Evolutionary conservation across 2,888 invertebrate genomes (phyloP), one percentile per base, ranked within the genome.

Genomic region (Ophion slaviceki): DNA sequence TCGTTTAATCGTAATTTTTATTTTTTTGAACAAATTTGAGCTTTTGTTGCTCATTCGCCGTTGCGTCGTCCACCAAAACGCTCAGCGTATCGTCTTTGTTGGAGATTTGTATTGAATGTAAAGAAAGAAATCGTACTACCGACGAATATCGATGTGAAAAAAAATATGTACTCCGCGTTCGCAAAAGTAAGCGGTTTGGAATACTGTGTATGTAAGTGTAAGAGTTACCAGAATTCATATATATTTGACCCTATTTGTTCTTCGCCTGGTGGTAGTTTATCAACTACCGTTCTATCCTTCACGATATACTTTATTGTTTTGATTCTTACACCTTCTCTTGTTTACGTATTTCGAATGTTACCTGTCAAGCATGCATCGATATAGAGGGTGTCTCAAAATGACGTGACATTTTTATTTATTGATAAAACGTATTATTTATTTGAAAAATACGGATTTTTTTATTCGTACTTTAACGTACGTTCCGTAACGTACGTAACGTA

Each of bases 221-320:
- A 88, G 88, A 90, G 90, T 90, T 90, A 90, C 90, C 90, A 90
- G 86, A 86, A 88, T 32, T 32, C 85, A 87, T 88, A 88, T 88
- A 77, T 88, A 81, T 78, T 72, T 85, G 85, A 81, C 70, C 40
- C 36, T 28, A 10, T 62, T 78, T 70, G 75, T 82, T 68, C 76
- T 79, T 14, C 36, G 24, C 32, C 14, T 20, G 8, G 45, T 66
- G 28, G 53, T 53, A 70, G 5, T 72, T 40, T n/a, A 62, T 72
- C 61, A 59, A 75, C 75, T 66, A 68, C 28, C 47, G 62, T 32
- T 78, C 20, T 61, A 20, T 74, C 64, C 45, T 45, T 70, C 11
- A 74, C 61, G 28, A 40, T 2, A n/a, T 59, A 4, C 4, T 61
- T 53, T 32, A 24, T 57, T 61, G 10, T 59, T 32, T 61, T 20